Evolutionary conservation across 2,113 vertebrate species (phyloP), one percentile per base, ranked within the genome.

Genomic region (Plotosus lineatus): DNA sequence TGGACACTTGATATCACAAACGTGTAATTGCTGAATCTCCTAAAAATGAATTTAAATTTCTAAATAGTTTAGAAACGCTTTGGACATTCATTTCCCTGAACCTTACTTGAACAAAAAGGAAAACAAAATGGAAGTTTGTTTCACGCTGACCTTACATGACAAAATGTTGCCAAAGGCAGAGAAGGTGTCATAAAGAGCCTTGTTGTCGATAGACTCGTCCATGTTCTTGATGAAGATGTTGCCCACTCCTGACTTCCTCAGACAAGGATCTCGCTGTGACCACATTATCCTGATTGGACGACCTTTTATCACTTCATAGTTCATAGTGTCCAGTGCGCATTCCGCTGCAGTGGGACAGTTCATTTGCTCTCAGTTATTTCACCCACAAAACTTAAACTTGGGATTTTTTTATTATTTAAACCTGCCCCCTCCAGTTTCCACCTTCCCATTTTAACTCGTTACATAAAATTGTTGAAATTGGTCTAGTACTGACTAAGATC

Each of bases 191-290:
- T 98, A 99, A 78, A 99, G 89, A 23, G 98, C 97, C 88, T 99
- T 99, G 89, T 98, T 98, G 85, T 99, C 98, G 65, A 99, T 98
- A 12, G 97, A 98, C 42, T 97, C 96, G 28, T 99, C 97, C 89
- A 99, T 94, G 88, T 99, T 99, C 91, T 99, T 99, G 91, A 99
- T 99, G 79, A 99, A 99, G 84, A 99, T 88, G 21, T 99, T 99
- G 76, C 98, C 98, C 80, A 99, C 91, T 2, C 98, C 98, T 0
- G 97, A 99, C 87, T 95, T 99, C 84, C 98, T 93, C 83, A 99
- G 96, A 50, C 96, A 95, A 0, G 98, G 98, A 89, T 99, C 97
- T 75, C 98, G 91, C 86, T 99, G 97, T 48, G 97, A 99, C 98
- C 98, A 99, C 98, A 99, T 99, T 88, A 99, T 98, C 66, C 98